Evolutionary conservation across 2,888 invertebrate genomes (phyloP).

Genomic region (Blastobasis adustella): DNA sequence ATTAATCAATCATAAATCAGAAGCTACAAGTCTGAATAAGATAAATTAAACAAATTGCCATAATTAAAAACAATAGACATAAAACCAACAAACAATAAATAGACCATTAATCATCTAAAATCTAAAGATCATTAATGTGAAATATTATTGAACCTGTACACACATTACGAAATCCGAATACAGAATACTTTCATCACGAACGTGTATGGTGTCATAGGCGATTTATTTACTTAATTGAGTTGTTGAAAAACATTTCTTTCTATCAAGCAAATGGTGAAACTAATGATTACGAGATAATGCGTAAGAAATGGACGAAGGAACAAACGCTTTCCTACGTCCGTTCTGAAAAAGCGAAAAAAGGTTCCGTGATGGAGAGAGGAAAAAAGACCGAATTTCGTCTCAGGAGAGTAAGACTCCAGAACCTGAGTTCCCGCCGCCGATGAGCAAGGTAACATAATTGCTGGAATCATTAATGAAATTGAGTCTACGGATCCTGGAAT

Average conservation of each 20-base stretch:
- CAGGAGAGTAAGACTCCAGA: conserved; percentile 71
- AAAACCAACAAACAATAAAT: too few species aligned
- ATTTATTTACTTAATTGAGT: conserved; percentile 47
- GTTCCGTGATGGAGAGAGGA: conserved; percentile 63
- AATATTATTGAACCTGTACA: too few species aligned
- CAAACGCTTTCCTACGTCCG: conserved; percentile 59
- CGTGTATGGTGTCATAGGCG: conserved; percentile 9
- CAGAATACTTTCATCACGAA: conserved; percentile 1
- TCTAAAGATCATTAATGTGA: too few species aligned
- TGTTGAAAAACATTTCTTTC: conserved; percentile 51
- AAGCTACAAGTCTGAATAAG: too few species aligned
- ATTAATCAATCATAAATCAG: too few species aligned
- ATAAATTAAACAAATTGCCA: too few species aligned
- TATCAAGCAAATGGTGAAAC: conserved; percentile 57
- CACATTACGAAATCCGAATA: too few species aligned
- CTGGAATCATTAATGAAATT: conserved; percentile 9
- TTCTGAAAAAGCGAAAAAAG: conserved; percentile 69
- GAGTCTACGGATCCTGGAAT: conserved; percentile 15
- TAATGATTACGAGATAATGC: conserved; percentile 70
- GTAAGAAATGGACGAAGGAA: conserved; percentile 65
- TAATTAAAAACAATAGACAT: too few species aligned
- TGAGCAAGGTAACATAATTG: conserved; percentile 29
- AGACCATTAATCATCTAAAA: too few species aligned
- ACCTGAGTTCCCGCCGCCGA: conserved; percentile 38
- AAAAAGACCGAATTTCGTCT: conserved; percentile 71